Evolutionary conservation across 1,140 invertebrate species (phyloP).

Genomic region (Heliconius hermathena): DNA sequence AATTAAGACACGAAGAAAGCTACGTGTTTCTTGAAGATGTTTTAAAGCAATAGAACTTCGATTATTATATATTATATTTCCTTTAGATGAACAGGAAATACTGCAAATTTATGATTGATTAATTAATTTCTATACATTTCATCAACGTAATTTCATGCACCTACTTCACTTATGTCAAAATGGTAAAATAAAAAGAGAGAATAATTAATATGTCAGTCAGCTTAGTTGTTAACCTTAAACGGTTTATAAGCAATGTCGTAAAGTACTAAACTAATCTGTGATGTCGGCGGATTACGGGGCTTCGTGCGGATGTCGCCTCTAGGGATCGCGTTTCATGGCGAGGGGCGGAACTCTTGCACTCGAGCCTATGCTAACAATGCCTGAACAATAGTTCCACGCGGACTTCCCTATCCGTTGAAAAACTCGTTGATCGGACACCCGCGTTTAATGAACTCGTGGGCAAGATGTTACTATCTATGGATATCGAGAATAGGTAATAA

Average conservation of each 20-base stretch:
- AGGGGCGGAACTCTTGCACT: conserved; percentile 50
- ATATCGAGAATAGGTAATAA: background rate
- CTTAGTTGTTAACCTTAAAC: conserved; percentile 30
- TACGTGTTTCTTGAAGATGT: conserved; percentile 45
- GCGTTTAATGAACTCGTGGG: background rate
- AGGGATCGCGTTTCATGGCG: conserved; percentile 63
- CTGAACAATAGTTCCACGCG: conserved; percentile 38
- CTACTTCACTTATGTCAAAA: background rate
- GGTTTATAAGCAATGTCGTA: conserved; percentile 47
- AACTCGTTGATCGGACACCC: conserved; percentile 22
- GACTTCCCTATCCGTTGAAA: conserved; percentile 37
- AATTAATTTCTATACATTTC: background rate
- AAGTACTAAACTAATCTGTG: conserved; percentile 51
- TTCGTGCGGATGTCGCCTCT: conserved; percentile 70
- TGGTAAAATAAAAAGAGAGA: background rate
- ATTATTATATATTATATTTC: conserved; percentile 19
- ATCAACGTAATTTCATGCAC: background rate
- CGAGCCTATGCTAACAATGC: conserved; percentile 39
- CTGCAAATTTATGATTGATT: background rate
- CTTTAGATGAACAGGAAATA: background rate
- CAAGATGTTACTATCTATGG: background rate
- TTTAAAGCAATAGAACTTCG: conserved; percentile 30
- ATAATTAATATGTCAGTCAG: background rate
- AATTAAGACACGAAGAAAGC: conserved; percentile 78
- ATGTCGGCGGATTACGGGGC: conserved; percentile 64